Evolutionary conservation across 2,113 vertebrate species (phyloP).

Genomic region (Coryphaenoides rupestris): DNA sequence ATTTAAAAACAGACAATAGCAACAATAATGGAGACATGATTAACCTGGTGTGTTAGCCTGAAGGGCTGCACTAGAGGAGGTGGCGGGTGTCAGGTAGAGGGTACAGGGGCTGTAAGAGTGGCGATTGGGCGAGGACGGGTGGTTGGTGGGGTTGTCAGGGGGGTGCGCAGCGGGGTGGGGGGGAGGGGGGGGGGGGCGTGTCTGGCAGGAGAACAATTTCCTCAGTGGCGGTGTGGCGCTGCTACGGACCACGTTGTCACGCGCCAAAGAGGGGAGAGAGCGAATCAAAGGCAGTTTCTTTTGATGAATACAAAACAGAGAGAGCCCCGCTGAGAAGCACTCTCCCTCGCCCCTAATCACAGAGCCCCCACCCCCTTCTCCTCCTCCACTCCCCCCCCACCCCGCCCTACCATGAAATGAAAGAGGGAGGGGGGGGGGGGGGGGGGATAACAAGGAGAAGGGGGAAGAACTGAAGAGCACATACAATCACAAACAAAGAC

Average conservation of each 20-base stretch:
- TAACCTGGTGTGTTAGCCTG: slow-evolving; percentile 60
- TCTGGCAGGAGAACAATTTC: slow-evolving; percentile 59
- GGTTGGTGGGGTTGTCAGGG: slow-evolving; percentile 17
- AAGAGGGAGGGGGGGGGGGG: too few species aligned
- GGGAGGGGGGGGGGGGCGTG: slow-evolving; percentile 25
- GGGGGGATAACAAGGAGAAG: slow-evolving; percentile 62
- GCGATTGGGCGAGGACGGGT: slow-evolving; percentile 12
- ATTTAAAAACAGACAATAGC: slow-evolving; percentile 66
- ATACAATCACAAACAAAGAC: slow-evolving; percentile 75
- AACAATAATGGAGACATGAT: slow-evolving; percentile 76
- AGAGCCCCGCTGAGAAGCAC: slow-evolving; percentile 77
- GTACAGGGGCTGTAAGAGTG: slow-evolving; percentile 26
- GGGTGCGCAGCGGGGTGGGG: slow-evolving; percentile 21
- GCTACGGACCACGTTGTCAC: slow-evolving; percentile 72
- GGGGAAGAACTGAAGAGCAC: slow-evolving; percentile 60
- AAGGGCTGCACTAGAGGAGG: slow-evolving; percentile 48
- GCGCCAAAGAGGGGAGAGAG: slow-evolving; percentile 74
- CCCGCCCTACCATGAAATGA: slow-evolving; percentile 68
- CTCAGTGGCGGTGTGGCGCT: slow-evolving; percentile 65
- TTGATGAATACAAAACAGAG: slow-evolving; percentile 84
- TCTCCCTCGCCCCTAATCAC: slow-evolving; percentile 73
- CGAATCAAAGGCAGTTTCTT: slow-evolving; percentile 79
- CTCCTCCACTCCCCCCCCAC: slow-evolving; percentile 32
- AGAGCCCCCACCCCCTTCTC: slow-evolving; percentile 58
- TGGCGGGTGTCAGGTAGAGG: slow-evolving; percentile 15